Base-by-base conservation (phyloP, 1,140 invertebrate genomes). In the Drosophila suzukii region DNA sequence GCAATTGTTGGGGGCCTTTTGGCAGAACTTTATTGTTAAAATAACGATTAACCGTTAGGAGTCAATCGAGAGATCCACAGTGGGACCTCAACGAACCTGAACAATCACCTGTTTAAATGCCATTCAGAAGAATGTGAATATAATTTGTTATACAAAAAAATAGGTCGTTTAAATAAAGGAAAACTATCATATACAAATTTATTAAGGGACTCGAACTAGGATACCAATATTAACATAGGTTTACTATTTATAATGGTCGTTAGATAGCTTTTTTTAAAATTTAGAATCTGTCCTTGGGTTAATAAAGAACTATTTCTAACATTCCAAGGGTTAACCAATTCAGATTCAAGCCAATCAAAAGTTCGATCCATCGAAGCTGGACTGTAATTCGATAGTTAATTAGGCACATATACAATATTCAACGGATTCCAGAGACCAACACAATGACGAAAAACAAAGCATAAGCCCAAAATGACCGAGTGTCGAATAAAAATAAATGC, bases 401-500 rank as follows among this genome's bases (percentile, higher is more conserved):
- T 75, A 75, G 73, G 46, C 51, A 74, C 71, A 47, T 44, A 8
- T 36, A 58, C 66, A 15, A 50, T 39, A 50, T 47, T 43, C 27
- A 41, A 50, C 63, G 34, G 58, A 47, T 8, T 70, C 65, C n/a
- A 47, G 30, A 75, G 60, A 41, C 59, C 47, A 54, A 62, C 36
- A 39, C 39, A 75, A 49, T 41, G 60, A 77, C 20, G 32, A 50
- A 60, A 77, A 57, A 77, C 63, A 77, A 76, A 46, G 74, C 73
- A 67, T 68, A 76, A 76, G 73, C 73, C 55, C 55, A 66, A 70
- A 62, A 75, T 75, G 73, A 63, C 72, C 72, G 63, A 80, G 62
- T 79, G 73, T 63, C 75, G 70, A 76, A 78, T 78, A 63, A 72
- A 84, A 79, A 70, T 70, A 79, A 75, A 79, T 79, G 76, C 76